Evolutionary conservation across 2,113 vertebrate species (phyloP).

Genomic region (Brachyhypopomus occidentalis): DNA sequence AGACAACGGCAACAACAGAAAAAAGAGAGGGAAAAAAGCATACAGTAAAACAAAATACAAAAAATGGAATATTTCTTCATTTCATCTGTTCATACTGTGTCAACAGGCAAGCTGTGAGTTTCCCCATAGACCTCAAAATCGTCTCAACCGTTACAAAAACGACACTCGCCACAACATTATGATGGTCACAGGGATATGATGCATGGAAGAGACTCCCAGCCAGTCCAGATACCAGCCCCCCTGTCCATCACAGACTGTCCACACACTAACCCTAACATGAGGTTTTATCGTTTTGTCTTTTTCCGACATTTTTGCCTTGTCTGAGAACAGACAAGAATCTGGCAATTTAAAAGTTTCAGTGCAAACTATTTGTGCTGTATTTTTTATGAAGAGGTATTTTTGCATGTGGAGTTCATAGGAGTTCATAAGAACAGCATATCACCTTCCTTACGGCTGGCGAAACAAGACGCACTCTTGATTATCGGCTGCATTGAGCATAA

Average conservation of each 20-base stretch:
- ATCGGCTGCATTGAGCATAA: conserved; percentile 13
- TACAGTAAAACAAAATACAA: conserved; percentile 87
- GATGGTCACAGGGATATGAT: conserved; percentile 3
- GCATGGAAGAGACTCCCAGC: not conserved
- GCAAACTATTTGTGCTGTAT: conserved; percentile 57
- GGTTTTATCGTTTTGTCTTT: conserved; percentile 70
- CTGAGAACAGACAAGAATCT: conserved; percentile 39
- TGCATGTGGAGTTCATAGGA: conserved; percentile 30
- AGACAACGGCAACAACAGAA: conserved; percentile 68
- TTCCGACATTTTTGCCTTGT: conserved; percentile 40
- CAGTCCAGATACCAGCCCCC: not conserved
- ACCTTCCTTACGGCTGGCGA: not conserved
- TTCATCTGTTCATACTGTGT: conserved; percentile 75
- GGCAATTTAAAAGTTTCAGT: conserved; percentile 53
- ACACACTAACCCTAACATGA: conserved; percentile 79
- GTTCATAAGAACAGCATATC: conserved; percentile 38
- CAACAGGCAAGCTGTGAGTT: conserved; percentile 20
- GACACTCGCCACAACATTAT: conserved; percentile 61
- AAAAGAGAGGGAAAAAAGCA: conserved; percentile 65
- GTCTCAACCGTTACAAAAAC: conserved; percentile 65
- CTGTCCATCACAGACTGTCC: conserved; percentile 76
- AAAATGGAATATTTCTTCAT: conserved; percentile 82
- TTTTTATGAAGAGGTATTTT: conserved; percentile 39
- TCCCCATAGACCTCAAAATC: conserved; percentile 16
- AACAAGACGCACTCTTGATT: not conserved